These are phyloP conservation scores for Tarsius wallacei DNA, from an alignment of 2,797 vertebrate genomes.

Conservation along the genomic window DNA sequence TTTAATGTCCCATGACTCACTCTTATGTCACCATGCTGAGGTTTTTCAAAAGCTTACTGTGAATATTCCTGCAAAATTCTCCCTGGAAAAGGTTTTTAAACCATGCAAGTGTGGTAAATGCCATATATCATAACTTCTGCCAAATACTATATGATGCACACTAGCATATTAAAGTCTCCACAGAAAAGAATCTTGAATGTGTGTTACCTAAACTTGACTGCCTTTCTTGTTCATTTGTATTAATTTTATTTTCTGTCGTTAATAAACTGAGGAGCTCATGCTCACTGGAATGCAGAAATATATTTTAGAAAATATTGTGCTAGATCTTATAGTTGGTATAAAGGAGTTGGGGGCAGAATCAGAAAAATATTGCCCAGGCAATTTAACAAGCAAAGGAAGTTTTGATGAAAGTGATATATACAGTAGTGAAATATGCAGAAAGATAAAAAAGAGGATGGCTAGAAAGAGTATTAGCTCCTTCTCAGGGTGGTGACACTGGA, in stretches of 20 bases:
- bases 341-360: not conserved
- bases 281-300: not conserved
- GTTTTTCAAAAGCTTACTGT: not conserved
- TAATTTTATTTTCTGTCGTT: not conserved
- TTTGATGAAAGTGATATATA: not conserved
- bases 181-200: not conserved
- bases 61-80: not conserved
- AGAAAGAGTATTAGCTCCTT: not conserved
- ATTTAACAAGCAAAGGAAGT: not conserved
- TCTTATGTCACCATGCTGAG: not conserved
- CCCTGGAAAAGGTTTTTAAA: not conserved
- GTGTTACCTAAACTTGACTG: not conserved
- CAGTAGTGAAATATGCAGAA: not conserved
- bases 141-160: not conserved
- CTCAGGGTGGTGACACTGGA: not conserved
- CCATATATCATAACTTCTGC: not conserved
- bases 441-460: not conserved
- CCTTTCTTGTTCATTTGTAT: not conserved
- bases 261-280: not conserved
- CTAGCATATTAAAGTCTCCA: not conserved
- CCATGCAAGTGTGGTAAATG: not conserved
- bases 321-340: not conserved
- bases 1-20: not conserved
- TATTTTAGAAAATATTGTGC: constrained; percentile 12
- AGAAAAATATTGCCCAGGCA: not conserved